These are phyloP conservation scores for Rhea americana DNA, from an alignment of 2,113 vertebrate species.

Conservation along the genomic window DNA sequence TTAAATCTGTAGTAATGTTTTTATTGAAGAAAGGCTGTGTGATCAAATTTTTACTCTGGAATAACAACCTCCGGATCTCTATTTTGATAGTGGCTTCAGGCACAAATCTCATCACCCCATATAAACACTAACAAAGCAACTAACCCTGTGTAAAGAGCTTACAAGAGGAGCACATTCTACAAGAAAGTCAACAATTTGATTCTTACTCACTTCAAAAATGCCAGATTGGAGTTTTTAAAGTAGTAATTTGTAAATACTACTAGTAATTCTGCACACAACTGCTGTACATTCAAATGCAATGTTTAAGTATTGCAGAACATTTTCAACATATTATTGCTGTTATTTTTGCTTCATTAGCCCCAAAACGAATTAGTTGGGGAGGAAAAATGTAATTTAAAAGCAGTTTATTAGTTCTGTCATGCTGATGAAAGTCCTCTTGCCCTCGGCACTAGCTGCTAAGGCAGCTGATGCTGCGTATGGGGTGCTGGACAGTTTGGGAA, in stretches of 20 bases:
- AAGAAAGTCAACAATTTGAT: not conserved
- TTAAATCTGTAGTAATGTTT: not conserved
- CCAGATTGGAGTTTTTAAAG: not conserved
- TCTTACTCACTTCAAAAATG: not conserved
- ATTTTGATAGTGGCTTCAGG: not conserved
- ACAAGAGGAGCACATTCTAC: not conserved
- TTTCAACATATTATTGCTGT: not conserved
- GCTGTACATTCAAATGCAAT: not conserved
- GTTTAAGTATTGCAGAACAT: not conserved
- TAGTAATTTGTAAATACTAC: not conserved
- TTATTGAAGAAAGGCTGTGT: not conserved
- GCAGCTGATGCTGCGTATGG: not conserved
- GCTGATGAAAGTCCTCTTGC: not conserved
- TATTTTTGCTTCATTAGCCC: not conserved
- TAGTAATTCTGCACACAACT: not conserved
- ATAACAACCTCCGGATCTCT: not conserved
- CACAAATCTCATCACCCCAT: not conserved
- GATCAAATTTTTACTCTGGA: not conserved
- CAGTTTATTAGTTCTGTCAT: not conserved
- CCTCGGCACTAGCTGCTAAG: not conserved
- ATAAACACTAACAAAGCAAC: not conserved
- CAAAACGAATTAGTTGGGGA: not conserved
- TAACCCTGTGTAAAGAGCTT: not conserved
- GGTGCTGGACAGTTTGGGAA: not conserved
- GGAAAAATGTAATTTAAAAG: not conserved